phyloP scores from a whole-genome alignment of 2,797 vertebrate species.

The Trachops cirrhosus region DNA sequence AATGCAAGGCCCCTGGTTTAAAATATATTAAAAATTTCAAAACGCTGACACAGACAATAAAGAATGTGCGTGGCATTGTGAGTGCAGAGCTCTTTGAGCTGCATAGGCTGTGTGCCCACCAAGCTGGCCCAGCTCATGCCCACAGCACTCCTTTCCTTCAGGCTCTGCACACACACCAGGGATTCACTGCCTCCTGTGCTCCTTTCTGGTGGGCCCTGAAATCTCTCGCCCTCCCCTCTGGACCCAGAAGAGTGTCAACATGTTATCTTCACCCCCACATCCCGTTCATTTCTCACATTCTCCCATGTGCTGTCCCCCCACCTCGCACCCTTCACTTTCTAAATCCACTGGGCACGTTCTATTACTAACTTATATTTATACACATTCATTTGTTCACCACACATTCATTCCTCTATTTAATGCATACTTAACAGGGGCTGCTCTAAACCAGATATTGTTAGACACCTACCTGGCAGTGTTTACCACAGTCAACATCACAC shows the following conservation, averaged over 20 bases:
- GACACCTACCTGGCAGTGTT: neutral
- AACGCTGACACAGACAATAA: neutral
- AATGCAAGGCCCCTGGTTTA: neutral
- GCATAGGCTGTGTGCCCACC: accelerated
- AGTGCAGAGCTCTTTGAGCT: neutral
- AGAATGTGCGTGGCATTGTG: accelerated
- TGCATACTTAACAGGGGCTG: neutral
- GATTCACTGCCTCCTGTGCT: neutral
- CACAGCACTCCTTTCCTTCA: neutral
- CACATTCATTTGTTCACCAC: neutral
- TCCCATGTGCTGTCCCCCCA: accelerated
- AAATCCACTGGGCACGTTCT: neutral
- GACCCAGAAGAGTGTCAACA: neutral
- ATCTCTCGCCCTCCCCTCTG: neutral
- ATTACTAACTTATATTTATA: neutral
- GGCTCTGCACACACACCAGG: neutral
- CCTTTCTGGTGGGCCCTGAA: neutral
- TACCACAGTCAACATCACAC: neutral
- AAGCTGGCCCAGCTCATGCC: neutral
- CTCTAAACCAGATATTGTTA: too few relatives aligned
- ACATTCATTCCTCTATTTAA: neutral
- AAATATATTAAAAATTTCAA: neutral
- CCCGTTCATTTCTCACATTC: neutral
- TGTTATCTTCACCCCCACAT: neutral
- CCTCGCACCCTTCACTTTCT: neutral